Conservation (phyloP, 2,113 vertebrate genomes). For the Physeter macrocephalus region DNA sequence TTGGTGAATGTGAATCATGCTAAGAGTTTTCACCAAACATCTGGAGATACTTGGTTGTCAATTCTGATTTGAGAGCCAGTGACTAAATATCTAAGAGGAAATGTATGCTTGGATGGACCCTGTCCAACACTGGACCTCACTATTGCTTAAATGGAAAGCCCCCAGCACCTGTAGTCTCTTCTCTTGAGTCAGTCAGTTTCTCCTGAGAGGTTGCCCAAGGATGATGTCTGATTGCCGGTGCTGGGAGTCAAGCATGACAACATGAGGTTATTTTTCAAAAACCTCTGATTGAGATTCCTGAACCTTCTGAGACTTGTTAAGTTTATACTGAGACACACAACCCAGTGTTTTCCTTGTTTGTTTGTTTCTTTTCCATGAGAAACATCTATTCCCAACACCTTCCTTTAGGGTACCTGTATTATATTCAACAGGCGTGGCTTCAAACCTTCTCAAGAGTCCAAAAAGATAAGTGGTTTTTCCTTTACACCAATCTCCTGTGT, state of each 20-base stretch:
- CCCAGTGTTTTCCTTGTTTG: neutral
- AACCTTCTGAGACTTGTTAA: neutral
- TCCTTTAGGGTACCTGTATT: neutral
- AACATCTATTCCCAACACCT: neutral
- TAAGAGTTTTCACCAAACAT: neutral
- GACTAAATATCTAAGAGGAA: neutral
- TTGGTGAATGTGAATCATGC: neutral
- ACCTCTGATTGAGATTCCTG: neutral
- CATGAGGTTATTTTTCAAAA: neutral
- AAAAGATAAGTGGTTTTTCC: neutral
- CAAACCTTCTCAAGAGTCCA: neutral
- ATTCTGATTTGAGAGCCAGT: neutral
- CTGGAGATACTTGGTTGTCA: neutral
- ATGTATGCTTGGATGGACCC: neutral
- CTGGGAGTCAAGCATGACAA: neutral
- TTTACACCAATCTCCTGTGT: neutral
- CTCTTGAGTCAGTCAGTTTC: neutral
- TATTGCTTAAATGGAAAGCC: neutral
- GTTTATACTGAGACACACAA: neutral
- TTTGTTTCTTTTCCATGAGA: neutral
- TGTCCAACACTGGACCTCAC: neutral
- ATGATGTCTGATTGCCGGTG: neutral
- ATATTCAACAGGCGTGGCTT: neutral
- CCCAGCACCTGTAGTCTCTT: neutral
- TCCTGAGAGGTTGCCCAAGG: neutral